Evolutionary conservation across 2,113 vertebrate genomes (phyloP).

Genomic region (Ammodytes marinus): DNA sequence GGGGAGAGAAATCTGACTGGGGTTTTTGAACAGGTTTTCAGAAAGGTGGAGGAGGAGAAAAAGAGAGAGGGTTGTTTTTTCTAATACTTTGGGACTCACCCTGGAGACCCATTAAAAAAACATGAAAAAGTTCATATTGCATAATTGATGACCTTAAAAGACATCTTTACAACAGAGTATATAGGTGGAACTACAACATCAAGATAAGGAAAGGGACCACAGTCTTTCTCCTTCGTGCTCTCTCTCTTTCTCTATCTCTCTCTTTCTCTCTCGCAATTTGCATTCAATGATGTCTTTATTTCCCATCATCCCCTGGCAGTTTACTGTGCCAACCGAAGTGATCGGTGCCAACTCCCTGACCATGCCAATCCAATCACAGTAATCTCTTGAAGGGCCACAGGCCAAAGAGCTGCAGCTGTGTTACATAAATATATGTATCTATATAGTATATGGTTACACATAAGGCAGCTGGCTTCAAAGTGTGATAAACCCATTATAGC

Average conservation of each 20-base stretch:
- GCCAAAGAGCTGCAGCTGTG: conserved; percentile 56
- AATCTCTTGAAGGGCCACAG: conserved; percentile 63
- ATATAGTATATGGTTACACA: neutral
- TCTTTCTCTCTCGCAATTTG: conserved; percentile 47
- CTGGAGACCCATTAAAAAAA: neutral
- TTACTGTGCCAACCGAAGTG: conserved; percentile 46
- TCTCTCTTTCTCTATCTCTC: conserved; percentile 2
- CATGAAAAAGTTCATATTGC: neutral
- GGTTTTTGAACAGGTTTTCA: too few species aligned
- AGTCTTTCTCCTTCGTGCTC: neutral
- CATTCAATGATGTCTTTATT: conserved; percentile 78
- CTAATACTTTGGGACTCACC: too few species aligned
- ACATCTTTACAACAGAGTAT: neutral
- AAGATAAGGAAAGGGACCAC: conserved; percentile 22
- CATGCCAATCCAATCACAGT: conserved; percentile 75
- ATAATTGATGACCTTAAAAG: neutral
- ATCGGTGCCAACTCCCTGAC: conserved; percentile 58
- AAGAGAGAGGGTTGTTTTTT: too few species aligned
- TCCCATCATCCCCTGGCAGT: conserved; percentile 68
- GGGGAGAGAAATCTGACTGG: too few species aligned
- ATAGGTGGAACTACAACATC: conserved; percentile 4
- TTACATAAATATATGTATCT: conserved; percentile 37
- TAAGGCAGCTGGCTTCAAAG: conserved; percentile 10
- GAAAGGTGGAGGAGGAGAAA: too few species aligned
- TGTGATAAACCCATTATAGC: neutral